phyloP scores from a whole-genome alignment of 2,113 vertebrate genomes.

The Podarcis raffonei region DNA sequence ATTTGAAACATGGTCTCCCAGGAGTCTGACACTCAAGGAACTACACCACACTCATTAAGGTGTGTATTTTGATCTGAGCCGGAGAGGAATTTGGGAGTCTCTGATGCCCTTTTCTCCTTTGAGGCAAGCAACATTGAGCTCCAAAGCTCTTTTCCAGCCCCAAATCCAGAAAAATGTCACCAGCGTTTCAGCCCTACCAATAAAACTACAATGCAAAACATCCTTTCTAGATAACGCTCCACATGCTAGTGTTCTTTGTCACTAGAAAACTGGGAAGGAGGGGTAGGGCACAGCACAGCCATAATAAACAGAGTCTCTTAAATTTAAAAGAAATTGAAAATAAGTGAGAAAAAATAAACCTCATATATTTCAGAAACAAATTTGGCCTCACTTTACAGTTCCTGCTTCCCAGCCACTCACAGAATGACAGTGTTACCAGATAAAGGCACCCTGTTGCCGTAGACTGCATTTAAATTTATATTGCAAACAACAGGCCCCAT shows the following conservation, averaged over 20 bases:
- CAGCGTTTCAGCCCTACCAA: background rate
- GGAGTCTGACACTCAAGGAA: background rate
- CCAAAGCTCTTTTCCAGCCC: background rate
- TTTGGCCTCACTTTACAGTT: slow-evolving; percentile 68
- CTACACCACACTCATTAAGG: background rate
- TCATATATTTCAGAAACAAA: slow-evolving; percentile 67
- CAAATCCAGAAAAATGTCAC: background rate
- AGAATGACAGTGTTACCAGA: slow-evolving; percentile 67
- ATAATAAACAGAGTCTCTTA: slow-evolving; percentile 32
- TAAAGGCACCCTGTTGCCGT: slow-evolving; percentile 57
- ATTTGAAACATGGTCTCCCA: too few species aligned
- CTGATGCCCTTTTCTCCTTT: background rate
- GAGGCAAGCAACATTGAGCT: background rate
- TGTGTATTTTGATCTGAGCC: background rate
- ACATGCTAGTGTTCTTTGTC: background rate
- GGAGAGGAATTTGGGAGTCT: background rate
- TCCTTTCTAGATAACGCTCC: background rate
- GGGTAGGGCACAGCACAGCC: background rate
- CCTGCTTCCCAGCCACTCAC: slow-evolving; percentile 56
- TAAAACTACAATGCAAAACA: background rate
- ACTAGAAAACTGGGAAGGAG: background rate
- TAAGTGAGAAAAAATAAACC: slow-evolving; percentile 44
- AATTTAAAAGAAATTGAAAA: slow-evolving; percentile 61
- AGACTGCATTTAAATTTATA: slow-evolving; percentile 77
- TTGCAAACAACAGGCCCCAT: slow-evolving; percentile 78